A percentile compares a stretch with the other conserved stretches of the same genome.
Conservation (phyloP, 2,797 vertebrate species). For the Myotis myotis region DNA sequence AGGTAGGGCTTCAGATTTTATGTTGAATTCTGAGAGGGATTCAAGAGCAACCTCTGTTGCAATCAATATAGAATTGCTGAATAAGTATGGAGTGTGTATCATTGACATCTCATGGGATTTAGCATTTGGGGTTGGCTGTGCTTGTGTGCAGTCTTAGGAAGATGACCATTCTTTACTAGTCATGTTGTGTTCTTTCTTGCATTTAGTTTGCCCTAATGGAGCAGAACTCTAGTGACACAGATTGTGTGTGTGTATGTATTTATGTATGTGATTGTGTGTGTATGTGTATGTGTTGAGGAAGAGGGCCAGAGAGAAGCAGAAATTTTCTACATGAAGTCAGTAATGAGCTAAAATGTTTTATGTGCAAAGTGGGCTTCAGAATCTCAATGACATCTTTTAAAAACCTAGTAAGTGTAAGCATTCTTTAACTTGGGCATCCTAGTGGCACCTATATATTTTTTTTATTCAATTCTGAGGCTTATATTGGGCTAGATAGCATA, state of each 20-base stretch:
- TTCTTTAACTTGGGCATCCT: background rate
- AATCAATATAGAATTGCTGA: conserved; percentile 74
- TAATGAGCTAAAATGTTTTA: background rate
- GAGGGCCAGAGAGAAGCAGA: background rate
- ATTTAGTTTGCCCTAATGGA: conserved; percentile 53
- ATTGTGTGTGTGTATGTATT: background rate
- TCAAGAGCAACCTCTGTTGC: conserved; percentile 74
- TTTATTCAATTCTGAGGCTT: conserved; percentile 14
- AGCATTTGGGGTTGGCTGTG: conserved; percentile 78
- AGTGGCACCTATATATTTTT: background rate
- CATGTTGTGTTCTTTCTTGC: conserved; percentile 78
- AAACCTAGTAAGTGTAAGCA: background rate
- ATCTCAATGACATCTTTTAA: background rate
- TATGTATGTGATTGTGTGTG: background rate
- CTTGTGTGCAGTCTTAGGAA: conserved; percentile 68
- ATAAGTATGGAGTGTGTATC: conserved; percentile 71
- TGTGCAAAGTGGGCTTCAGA: background rate
- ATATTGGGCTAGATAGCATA: background rate
- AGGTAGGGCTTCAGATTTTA: conserved; percentile 38
- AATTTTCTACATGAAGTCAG: background rate
- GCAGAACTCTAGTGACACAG: conserved; percentile 43
- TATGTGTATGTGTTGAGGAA: background rate
- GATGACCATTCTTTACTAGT: conserved; percentile 77
- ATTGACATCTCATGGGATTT: conserved; percentile 76
- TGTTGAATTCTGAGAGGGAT: conserved; percentile 56